Evolutionary conservation across 2,113 vertebrate species (phyloP).

Genomic region (Paraplagusia blochii): DNA sequence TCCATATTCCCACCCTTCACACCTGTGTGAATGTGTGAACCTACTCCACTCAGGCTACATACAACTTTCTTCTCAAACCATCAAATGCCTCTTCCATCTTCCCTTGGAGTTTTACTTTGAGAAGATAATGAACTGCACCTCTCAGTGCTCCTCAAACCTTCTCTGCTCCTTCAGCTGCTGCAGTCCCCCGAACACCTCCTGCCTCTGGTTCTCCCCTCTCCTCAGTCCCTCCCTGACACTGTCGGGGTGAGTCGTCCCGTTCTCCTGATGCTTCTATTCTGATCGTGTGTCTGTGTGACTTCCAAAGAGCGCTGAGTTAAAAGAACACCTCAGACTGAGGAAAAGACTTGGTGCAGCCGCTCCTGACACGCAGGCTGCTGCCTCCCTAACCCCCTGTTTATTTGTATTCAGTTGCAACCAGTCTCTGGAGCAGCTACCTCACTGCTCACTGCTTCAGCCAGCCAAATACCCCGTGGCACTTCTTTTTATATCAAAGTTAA

Average conservation of each 20-base stretch:
- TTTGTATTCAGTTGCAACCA: neutral
- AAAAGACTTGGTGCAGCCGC: neutral
- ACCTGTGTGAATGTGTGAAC: no score
- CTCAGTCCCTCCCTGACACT: slow-evolving; percentile 8
- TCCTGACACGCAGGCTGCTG: slow-evolving; percentile 8
- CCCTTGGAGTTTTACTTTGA: slow-evolving; percentile 49
- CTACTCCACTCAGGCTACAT: slow-evolving; percentile 40
- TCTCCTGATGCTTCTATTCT: slow-evolving; percentile 27
- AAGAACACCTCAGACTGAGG: slow-evolving; percentile 4
- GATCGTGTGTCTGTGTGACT: slow-evolving; percentile 7
- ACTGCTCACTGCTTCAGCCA: slow-evolving; percentile 28
- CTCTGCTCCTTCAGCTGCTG: slow-evolving; percentile 31
- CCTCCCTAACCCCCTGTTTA: slow-evolving; percentile 14
- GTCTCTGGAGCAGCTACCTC: slow-evolving; percentile 17
- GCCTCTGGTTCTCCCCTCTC: slow-evolving; percentile 13
- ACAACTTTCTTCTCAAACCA: slow-evolving; percentile 73
- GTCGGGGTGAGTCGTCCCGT: slow-evolving; percentile 18
- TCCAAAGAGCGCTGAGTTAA: slow-evolving; percentile 6
- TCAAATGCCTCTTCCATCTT: slow-evolving; percentile 44
- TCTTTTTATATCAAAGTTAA: slow-evolving; percentile 38
- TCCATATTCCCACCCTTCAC: no score
- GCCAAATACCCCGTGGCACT: slow-evolving; percentile 23
- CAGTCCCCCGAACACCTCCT: slow-evolving; percentile 33
- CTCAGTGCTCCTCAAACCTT: slow-evolving; percentile 45
- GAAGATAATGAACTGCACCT: slow-evolving; percentile 51